Evolutionary conservation across 2,888 invertebrate genomes (phyloP), one percentile per base, ranked within the genome.

Genomic region (Elegia similella): DNA sequence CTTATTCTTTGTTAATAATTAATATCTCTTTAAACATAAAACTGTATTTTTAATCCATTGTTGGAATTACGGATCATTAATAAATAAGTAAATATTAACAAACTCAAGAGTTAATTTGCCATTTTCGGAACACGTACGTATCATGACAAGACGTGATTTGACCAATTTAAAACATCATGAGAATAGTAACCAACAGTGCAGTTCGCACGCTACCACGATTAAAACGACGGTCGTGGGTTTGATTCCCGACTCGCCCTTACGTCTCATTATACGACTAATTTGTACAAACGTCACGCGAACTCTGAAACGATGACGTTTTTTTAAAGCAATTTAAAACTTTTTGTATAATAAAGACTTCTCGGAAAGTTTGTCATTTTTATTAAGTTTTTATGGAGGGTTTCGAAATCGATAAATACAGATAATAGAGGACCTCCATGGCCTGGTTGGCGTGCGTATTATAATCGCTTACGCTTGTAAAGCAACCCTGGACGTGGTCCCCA

Each of bases 231-330:
- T 76, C 73, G 70, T 73, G 63, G 72, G 73, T 80, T 84, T 75
- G 78, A 79, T 76, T 73, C 78, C 73, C 63, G 62, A 69, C 66
- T 69, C 75, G 75, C 82, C 82, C 83, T 82, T 81, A 75, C 68
- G 66, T 56, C 78, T 79, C 79, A 83, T 84, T 84, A 82, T 69
- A 66, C 67, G 75, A 78, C 82, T 84, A 86, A 86, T 87, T 86
- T 80, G 70, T 65, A 69, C 68, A 71, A 75, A 62, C 65, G 77
- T 76, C 88, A 88, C 86, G 88, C 88, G 78, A 88, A 78, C 61
- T 50, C 30, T 30, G 52, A 55, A 32, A 50, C 10, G 46, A 29
- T 17, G 13, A 13, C 43, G 38, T 52, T 29, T 46, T n/a, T 55
- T 55, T 47, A 46, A 23, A 34, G 23, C 10, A 47, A 47, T 55